Conservation (phyloP, 2,888 invertebrate species). For the Galeruca laticollis region DNA sequence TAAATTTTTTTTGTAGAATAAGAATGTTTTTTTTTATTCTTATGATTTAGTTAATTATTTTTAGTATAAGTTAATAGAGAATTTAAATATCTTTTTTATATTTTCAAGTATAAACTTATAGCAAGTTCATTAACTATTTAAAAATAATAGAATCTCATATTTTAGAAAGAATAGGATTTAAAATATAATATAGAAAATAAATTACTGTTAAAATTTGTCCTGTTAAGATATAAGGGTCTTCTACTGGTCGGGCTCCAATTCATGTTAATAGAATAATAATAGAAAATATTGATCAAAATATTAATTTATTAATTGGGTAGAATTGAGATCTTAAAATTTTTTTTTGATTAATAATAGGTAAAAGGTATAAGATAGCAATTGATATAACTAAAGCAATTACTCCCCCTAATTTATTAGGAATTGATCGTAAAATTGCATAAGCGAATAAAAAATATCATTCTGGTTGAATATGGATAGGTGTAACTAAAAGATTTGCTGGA, state of each 20-base stretch:
- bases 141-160: slow-evolving; percentile 70
- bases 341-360: slow-evolving; percentile 71
- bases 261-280: slow-evolving; percentile 64
- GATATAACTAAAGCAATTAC: slow-evolving; percentile 60
- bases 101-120: slow-evolving; percentile 78
- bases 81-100: slow-evolving; percentile 65
- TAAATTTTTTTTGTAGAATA: slow-evolving; percentile 72
- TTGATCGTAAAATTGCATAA: slow-evolving; percentile 83
- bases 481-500: slow-evolving; percentile 76
- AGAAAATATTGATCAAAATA: slow-evolving; percentile 72
- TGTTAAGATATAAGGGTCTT: slow-evolving; percentile 69
- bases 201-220: no score
- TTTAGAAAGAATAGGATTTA: slow-evolving; percentile 58
- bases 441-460: slow-evolving; percentile 90
- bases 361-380: slow-evolving; percentile 75
- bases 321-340: slow-evolving; percentile 72
- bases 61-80: slow-evolving; percentile 73
- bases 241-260: slow-evolving; percentile 73
- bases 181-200: slow-evolving; percentile 62
- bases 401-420: slow-evolving; percentile 77
- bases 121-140: slow-evolving; percentile 75
- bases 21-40: slow-evolving; percentile 67
- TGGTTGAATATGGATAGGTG: slow-evolving; percentile 83
- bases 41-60: slow-evolving; percentile 63
- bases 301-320: slow-evolving; percentile 72